Percentiles rank a stretch among this genome's conserved stretches.
Conservation (phyloP, 1,140 invertebrate species). For the Eueides isabella region DNA sequence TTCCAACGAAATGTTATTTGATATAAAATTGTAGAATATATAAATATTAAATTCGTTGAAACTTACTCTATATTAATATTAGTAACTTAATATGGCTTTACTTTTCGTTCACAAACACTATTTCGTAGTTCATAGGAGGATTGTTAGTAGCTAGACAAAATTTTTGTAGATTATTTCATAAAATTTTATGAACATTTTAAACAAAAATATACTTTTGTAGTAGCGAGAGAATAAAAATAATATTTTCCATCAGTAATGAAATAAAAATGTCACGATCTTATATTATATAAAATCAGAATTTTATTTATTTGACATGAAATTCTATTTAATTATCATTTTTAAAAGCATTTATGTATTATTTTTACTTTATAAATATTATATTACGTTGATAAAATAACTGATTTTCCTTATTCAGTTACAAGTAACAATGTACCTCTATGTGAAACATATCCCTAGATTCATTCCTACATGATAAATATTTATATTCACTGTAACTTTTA, state of each 20-base stretch:
- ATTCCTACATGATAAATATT: conserved; percentile 22
- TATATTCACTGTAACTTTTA: conserved; percentile 20
- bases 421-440: conserved; percentile 60
- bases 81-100: not conserved
- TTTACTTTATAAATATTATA: not conserved
- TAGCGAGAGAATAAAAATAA: not conserved
- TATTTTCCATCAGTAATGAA: not conserved
- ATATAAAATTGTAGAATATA: too few relatives aligned
- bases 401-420: not conserved
- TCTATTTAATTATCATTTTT: not conserved
- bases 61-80: not conserved
- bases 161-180: not conserved
- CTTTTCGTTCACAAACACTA: not conserved
- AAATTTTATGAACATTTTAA: not conserved
- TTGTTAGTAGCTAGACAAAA: not conserved
- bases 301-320: not conserved
- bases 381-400: not conserved
- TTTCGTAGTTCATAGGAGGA: not conserved
- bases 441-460: conserved; percentile 62
- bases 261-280: too few relatives aligned
- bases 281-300: not conserved
- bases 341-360: not conserved
- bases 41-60: not conserved
- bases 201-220: not conserved
- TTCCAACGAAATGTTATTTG: conserved; percentile 4